Conservation (phyloP, 2,888 invertebrate species). For the Protodeltote pygarga region DNA sequence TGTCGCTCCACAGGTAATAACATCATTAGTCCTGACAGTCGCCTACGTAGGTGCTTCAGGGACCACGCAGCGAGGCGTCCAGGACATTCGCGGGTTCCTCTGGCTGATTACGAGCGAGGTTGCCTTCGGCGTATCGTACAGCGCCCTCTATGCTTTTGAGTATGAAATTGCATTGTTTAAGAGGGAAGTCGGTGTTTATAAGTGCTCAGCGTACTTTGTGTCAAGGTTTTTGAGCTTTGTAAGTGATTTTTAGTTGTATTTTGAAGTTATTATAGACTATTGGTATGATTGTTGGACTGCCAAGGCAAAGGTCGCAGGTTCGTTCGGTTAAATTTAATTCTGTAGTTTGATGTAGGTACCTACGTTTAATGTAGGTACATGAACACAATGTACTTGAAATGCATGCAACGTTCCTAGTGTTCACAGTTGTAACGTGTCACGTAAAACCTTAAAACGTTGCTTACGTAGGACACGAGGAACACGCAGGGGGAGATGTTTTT, state of each 20-base stretch:
- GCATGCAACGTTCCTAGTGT: too few relatives aligned
- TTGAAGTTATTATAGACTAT: too few relatives aligned
- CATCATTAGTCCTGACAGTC: constrained; percentile 72
- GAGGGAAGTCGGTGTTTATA: constrained; percentile 78
- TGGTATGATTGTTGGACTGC: too few relatives aligned
- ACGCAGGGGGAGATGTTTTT: too few relatives aligned
- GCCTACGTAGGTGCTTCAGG: constrained; percentile 78
- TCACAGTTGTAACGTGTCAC: too few relatives aligned
- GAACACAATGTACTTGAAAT: too few relatives aligned
- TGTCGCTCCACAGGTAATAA: constrained; percentile 65
- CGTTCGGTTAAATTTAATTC: too few relatives aligned
- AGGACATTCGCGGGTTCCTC: constrained; percentile 78
- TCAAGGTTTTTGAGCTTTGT: constrained; percentile 72
- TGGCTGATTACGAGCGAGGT: constrained; percentile 84
- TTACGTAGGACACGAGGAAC: too few relatives aligned
- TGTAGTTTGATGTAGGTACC: too few relatives aligned
- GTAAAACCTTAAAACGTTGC: too few relatives aligned
- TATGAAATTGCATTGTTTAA: constrained; percentile 74
- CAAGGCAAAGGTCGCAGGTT: too few relatives aligned
- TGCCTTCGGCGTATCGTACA: constrained; percentile 78
- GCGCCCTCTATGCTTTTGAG: constrained; percentile 77
- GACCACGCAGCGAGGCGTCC: constrained; percentile 78
- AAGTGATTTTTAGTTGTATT: constrained; percentile 46
- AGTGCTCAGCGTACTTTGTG: constrained; percentile 75
- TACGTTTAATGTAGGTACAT: too few relatives aligned